Conservation (phyloP, 2,888 invertebrate genomes). For the Drosophila maculinotata region DNA sequence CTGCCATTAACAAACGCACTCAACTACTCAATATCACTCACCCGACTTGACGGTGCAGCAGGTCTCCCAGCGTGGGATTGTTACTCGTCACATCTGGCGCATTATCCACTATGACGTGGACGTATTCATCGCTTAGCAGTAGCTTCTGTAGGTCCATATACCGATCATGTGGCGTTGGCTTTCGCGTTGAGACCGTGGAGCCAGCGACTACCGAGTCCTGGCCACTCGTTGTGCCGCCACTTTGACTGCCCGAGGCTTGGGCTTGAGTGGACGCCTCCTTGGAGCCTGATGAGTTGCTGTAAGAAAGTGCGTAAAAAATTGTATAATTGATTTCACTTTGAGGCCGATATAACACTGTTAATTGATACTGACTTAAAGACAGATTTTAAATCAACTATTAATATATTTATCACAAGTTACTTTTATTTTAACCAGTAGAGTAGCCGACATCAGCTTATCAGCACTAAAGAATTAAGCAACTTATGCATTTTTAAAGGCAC, state of each 20-base stretch:
- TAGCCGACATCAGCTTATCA: too few species aligned
- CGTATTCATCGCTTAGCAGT: constrained; percentile 69
- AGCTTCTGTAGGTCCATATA: constrained; percentile 81
- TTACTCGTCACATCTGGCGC: constrained; percentile 87
- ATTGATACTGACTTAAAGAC: constrained; percentile 44
- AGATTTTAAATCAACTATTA: too few species aligned
- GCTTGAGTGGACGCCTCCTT: constrained; percentile 84
- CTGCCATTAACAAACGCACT: constrained; percentile 39
- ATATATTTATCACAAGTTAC: background rate
- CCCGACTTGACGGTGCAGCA: constrained; percentile 87
- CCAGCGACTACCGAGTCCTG: constrained; percentile 71
- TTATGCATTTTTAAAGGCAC: constrained; percentile 8
- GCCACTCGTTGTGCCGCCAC: constrained; percentile 65
- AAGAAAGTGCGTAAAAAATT: constrained; percentile 41
- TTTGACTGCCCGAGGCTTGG: constrained; percentile 78
- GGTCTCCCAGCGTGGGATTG: constrained; percentile 90
- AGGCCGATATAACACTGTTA: constrained; percentile 33
- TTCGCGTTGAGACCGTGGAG: constrained; percentile 74
- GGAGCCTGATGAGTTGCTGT: constrained; percentile 85
- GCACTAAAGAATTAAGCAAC: background rate
- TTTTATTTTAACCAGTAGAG: too few species aligned
- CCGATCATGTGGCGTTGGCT: constrained; percentile 82
- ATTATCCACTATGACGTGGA: constrained; percentile 85
- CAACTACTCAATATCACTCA: constrained; percentile 76
- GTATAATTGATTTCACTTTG: constrained; percentile 42